Percentiles rank a stretch among this genome's conserved stretches.
Conservation (phyloP, 2,797 vertebrate species). For the Poeciliopsis turneri region DNA sequence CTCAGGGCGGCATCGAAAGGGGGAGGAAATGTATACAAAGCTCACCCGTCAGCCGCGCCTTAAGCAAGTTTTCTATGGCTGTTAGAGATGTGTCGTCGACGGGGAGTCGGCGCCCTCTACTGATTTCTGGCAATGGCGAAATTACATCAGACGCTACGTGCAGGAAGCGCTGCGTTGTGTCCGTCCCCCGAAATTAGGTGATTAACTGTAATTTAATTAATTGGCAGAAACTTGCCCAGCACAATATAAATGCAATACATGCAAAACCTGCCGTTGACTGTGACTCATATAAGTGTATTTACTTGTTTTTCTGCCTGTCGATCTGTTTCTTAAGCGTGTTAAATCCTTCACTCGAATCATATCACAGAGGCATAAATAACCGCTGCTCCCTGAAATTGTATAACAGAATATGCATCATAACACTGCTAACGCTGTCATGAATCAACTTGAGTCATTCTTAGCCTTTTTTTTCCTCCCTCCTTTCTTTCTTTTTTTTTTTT, state of each 20-base stretch:
- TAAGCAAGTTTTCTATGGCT: background rate
- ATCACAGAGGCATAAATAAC: constrained; percentile 16
- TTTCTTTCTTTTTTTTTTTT: background rate
- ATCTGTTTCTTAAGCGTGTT: background rate
- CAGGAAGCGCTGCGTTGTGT: background rate
- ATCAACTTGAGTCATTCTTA: constrained; percentile 14
- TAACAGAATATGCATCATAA: constrained; percentile 10
- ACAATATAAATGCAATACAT: background rate
- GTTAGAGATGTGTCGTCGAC: no score
- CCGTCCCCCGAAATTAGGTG: background rate
- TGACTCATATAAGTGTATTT: background rate
- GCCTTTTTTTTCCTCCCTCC: constrained; percentile 2
- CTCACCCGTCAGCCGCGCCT: background rate
- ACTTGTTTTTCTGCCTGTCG: background rate
- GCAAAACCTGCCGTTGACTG: background rate
- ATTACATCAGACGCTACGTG: no score
- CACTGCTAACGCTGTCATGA: background rate
- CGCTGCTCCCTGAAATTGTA: background rate
- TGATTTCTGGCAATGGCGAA: no score
- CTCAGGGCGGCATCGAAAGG: background rate
- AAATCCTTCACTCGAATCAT: background rate
- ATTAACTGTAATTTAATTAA: background rate
- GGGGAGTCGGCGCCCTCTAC: no score
- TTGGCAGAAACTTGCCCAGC: background rate
- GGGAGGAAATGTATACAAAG: background rate